These are phyloP conservation scores for cattle (Bos taurus) DNA, from an alignment of 2,113 vertebrate species.

Conservation along the genomic window ARS-UCD2.0 NC_037333.1:23964501-23965000, in stretches of 20 bases:
- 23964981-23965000: background rate
- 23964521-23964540: background rate
- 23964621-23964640: background rate
- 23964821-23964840: background rate
- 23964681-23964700: background rate
- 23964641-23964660: background rate
- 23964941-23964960: background rate
- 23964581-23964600: background rate
- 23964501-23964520: background rate
- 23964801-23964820: background rate
- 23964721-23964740: background rate
- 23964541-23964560: background rate
- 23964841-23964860: background rate
- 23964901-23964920: background rate
- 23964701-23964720: background rate
- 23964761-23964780: background rate
- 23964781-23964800: background rate
- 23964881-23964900: background rate
- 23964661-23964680: background rate
- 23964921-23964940: background rate
- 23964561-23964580: background rate
- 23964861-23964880: background rate
- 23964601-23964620: background rate
- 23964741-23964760: background rate
- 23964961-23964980: background rate